A percentile compares a stretch with the other conserved stretches of the same genome.
Conservation (phyloP, 1,140 invertebrate species). For the Phymastichus coffea region DNA sequence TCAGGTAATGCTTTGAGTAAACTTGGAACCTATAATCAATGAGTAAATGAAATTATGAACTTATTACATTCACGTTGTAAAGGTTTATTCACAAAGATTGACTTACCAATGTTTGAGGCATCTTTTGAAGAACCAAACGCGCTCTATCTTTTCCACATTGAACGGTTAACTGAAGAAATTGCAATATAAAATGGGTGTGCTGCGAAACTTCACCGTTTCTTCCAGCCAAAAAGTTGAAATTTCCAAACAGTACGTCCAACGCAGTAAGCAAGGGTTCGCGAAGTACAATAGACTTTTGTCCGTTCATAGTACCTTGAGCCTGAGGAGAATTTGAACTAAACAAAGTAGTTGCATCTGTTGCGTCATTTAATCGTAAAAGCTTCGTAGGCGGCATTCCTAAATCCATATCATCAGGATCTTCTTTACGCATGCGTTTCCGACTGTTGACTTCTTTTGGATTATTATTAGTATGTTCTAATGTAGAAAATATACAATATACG, state of each 20-base stretch:
- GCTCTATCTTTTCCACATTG: conserved; percentile 77
- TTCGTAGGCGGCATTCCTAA: conserved; percentile 61
- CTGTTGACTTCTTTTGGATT: conserved; percentile 53
- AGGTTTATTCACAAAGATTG: too few species aligned
- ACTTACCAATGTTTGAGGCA: conserved; percentile 71
- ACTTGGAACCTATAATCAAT: conserved; percentile 63
- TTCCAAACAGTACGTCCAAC: conserved; percentile 67
- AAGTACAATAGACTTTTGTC: conserved; percentile 53
- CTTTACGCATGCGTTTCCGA: conserved; percentile 63
- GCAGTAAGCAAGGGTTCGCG: conserved; percentile 65
- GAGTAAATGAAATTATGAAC: neutral
- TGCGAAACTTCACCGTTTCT: conserved; percentile 76
- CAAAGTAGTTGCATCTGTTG: conserved; percentile 59
- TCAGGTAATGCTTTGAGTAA: conserved; percentile 77
- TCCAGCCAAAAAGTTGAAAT: conserved; percentile 72
- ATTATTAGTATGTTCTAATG: conserved; percentile 65
- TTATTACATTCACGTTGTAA: neutral
- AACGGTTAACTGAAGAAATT: conserved; percentile 79
- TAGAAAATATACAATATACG: conserved; percentile 76
- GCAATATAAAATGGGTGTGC: conserved; percentile 82
- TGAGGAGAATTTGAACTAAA: conserved; percentile 60
- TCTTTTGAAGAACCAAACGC: conserved; percentile 73
- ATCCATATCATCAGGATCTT: conserved; percentile 66
- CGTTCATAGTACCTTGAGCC: conserved; percentile 49
- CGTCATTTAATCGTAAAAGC: conserved; percentile 65